phyloP scores from a whole-genome alignment of 2,113 vertebrate species.

The Nanorana parkeri region DNA sequence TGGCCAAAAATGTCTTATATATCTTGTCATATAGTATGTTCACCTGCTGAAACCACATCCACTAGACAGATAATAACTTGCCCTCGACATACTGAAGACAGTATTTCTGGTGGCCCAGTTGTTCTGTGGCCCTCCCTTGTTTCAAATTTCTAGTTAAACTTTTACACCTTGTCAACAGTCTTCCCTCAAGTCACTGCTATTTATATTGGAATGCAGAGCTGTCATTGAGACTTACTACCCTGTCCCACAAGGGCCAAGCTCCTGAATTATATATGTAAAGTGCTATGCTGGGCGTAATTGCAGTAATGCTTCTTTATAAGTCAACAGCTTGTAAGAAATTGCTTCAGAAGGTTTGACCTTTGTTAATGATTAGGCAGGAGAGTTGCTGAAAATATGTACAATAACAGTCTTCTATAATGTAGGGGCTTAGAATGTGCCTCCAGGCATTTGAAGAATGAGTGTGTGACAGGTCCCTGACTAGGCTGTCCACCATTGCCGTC shows the following conservation, averaged over 20 bases:
- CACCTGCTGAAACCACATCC: too few species aligned
- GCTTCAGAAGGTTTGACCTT: background rate
- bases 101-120: conserved; percentile 14
- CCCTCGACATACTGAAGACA: background rate
- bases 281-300: background rate
- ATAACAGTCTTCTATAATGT: too few species aligned
- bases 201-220: background rate
- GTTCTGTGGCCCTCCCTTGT: background rate
- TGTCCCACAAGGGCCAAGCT: background rate
- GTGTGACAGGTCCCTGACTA: too few species aligned
- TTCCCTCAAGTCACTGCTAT: background rate
- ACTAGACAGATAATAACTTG: background rate
- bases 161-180: conserved; percentile 4
- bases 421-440: too few species aligned
- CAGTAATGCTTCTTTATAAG: background rate
- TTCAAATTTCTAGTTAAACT: conserved; percentile 11
- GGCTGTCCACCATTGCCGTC: too few species aligned
- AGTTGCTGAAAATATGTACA: background rate
- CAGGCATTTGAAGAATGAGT: too few species aligned
- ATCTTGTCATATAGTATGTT: too few species aligned
- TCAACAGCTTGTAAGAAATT: background rate
- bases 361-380: conserved; percentile 9
- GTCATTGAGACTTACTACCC: background rate
- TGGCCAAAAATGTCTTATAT: too few species aligned
- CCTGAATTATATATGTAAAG: conserved; percentile 11